Evolutionary conservation across 1,140 invertebrate genomes (phyloP), one percentile per base, ranked within the genome.

Genomic region (Ditylenchus dipsaci): DNA sequence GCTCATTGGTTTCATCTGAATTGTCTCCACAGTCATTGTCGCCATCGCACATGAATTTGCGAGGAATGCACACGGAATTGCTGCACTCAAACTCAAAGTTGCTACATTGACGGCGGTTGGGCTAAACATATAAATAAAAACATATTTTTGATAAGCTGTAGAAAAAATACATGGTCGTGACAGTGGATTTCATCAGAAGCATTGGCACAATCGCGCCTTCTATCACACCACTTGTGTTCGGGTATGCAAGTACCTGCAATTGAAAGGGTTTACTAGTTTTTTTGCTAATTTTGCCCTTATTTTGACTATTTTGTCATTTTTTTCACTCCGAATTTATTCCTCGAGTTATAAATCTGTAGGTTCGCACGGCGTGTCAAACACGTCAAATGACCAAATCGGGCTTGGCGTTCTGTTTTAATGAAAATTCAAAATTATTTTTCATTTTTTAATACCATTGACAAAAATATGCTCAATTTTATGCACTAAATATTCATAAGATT

Each of bases 21-120:
- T 80, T 80, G 71, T 83, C 80, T 15, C 79, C 78, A 47, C 78
- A 80, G 59, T 80, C 78, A 47, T 82, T 70, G 67, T 78, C 77
- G n/a, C 61, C 77, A 7, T 74, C 76, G 29, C 77, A 79, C 67
- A 80, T 74, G 66, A 81, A 80, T 62, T 81, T 81, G n/a, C 69
- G 62, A 26, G 76, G 70, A 53, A 81, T 74, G 62, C 79, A 81
- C 9, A 82, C 80, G 15, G 72, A 75, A 65, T 81, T 82, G 47
- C 65, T 56, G 60, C 79, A 81, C 63, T 81, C 78, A 56, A 82
- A 81, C 65, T 81, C 79, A 65, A 75, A 82, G 15, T 68, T 76
- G 1, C 67, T 71, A 58, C 79, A 81, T 17, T 65, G 26, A 15
- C 79, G 69, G 21, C 74, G 73, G 27, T 69, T 75, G 3, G 76